A percentile compares a stretch with the other conserved stretches of the same genome.
Conservation (phyloP, 2,113 vertebrate species). For the Hypanus sabinus region DNA sequence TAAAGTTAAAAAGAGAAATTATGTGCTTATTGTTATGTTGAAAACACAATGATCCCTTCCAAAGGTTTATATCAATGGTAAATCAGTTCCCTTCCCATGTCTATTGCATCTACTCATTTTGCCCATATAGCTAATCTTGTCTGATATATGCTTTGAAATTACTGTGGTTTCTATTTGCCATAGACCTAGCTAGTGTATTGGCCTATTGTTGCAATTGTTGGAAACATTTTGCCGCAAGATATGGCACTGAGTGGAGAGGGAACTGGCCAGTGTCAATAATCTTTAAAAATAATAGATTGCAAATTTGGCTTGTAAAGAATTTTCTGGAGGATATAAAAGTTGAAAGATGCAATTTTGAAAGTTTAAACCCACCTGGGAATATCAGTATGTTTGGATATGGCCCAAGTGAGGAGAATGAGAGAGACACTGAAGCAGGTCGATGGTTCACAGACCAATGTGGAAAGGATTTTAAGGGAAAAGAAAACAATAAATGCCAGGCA, state of each 20-base stretch:
- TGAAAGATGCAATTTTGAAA: background rate
- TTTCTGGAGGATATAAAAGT: background rate
- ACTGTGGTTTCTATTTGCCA: background rate
- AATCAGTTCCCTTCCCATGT: background rate
- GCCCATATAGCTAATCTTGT: background rate
- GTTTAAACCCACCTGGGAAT: background rate
- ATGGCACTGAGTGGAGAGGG: background rate
- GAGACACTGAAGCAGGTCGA: too few species aligned
- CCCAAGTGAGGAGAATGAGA: too few species aligned
- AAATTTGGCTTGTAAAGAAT: background rate
- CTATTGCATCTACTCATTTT: background rate
- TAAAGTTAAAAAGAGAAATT: background rate
- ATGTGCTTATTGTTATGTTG: too few species aligned
- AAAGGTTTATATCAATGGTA: background rate
- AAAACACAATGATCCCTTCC: background rate
- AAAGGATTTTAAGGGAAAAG: too few species aligned
- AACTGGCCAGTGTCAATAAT: background rate
- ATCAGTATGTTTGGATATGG: too few species aligned
- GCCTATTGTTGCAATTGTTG: background rate
- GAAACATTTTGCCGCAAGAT: background rate
- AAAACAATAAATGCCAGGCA: too few species aligned
- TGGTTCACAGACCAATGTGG: too few species aligned
- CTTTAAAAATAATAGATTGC: background rate
- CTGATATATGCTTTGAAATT: background rate
- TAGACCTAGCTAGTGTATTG: background rate